A percentile compares a stretch with the other conserved stretches of the same genome.
Conservation (phyloP, 2,888 invertebrate species). For the Hemistola chrysoprasaria region DNA sequence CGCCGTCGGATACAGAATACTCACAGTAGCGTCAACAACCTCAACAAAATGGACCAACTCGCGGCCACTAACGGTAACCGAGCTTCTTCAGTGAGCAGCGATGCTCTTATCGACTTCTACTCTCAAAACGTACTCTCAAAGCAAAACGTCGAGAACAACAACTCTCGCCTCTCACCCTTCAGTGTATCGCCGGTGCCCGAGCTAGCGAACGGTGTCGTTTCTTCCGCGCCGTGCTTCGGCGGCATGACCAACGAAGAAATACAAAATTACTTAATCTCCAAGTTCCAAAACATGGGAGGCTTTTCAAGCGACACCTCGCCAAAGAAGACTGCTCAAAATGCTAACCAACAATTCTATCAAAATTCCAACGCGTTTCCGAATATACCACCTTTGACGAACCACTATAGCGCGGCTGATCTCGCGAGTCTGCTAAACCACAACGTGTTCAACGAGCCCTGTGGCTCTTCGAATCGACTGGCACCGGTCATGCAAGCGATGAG, state of each 20-base stretch:
- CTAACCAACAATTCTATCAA: constrained; percentile 64
- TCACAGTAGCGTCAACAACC: constrained; percentile 35
- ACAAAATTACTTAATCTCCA: constrained; percentile 64
- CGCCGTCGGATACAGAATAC: constrained; percentile 44
- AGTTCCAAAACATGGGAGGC: constrained; percentile 62
- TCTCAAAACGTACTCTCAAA: constrained; percentile 41
- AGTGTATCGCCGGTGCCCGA: constrained; percentile 43
- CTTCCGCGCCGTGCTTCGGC: constrained; percentile 52
- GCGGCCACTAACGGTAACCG: constrained; percentile 50
- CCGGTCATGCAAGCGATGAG: constrained; percentile 61
- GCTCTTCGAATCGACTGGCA: constrained; percentile 47
- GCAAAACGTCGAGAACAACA: constrained; percentile 58
- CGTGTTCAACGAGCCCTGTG: constrained; percentile 44
- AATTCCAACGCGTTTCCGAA: constrained; percentile 70
- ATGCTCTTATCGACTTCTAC: constrained; percentile 55
- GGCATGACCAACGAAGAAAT: constrained; percentile 68
- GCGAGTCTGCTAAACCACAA: constrained; percentile 51
- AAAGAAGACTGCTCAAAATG: constrained; percentile 41
- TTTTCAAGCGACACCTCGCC: constrained; percentile 43
- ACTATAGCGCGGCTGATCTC: constrained; percentile 61
- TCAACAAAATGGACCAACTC: constrained; percentile 33
- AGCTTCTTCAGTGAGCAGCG: constrained; percentile 38
- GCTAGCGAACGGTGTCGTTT: constrained; percentile 39
- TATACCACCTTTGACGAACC: constrained; percentile 61
- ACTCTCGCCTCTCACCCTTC: constrained; percentile 48